These are phyloP conservation scores for Adelges cooleyi DNA, from an alignment of 1,140 invertebrate genomes.

Conservation along the genomic window DNA sequence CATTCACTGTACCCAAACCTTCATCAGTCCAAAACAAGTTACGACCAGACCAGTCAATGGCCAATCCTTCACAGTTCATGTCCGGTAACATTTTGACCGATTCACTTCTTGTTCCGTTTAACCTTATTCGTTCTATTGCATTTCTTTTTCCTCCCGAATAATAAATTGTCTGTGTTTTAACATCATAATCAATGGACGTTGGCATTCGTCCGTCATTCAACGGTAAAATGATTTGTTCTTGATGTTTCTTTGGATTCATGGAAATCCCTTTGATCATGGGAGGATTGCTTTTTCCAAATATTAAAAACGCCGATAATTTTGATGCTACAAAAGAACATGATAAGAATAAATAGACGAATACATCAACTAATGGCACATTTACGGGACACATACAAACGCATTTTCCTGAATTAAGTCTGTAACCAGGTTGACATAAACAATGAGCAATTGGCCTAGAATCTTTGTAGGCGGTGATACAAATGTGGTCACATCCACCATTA, in stretches of 20 bases:
- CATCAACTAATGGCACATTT: not conserved
- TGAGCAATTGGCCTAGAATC: conserved; percentile 40
- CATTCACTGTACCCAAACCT: conserved; percentile 43
- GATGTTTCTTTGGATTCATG: conserved; percentile 36
- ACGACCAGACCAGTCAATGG: conserved; percentile 64
- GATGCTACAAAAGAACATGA: conserved; percentile 37
- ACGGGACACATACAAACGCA: conserved; percentile 46
- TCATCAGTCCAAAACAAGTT: conserved; percentile 77
- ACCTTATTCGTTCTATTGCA: conserved; percentile 41
- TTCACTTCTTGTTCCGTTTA: conserved; percentile 38
- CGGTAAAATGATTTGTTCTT: conserved; percentile 51
- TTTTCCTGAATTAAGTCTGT: conserved; percentile 44
- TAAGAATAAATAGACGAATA: not conserved
- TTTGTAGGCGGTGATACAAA: conserved; percentile 53
- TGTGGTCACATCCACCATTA: conserved; percentile 62
- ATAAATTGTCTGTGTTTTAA: conserved; percentile 51
- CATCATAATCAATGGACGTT: conserved; percentile 56
- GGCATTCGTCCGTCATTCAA: conserved; percentile 51
- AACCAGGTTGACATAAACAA: conserved; percentile 60
- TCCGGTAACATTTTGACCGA: conserved; percentile 40
- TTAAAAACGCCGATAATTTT: conserved; percentile 45
- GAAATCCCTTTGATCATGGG: conserved; percentile 52
- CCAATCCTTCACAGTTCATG: conserved; percentile 54
- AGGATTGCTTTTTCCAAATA: conserved; percentile 50
- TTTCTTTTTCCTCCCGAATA: conserved; percentile 48